Evolutionary conservation across 1,140 invertebrate species (phyloP).

Genomic region (Brachionus koreanus): DNA sequence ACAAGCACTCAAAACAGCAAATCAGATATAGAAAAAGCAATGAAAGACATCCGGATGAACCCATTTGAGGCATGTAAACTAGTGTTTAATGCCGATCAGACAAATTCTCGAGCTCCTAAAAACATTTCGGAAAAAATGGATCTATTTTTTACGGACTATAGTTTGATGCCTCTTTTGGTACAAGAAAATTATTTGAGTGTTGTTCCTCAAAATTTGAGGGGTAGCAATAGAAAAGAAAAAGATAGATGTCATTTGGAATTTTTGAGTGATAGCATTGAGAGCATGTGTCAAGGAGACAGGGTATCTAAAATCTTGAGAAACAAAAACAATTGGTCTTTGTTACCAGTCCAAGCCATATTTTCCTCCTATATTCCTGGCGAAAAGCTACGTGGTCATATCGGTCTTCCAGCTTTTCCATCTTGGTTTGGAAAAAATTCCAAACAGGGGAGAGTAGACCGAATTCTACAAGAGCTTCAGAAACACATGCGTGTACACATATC

Average conservation of each 20-base stretch:
- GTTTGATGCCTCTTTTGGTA: constrained; percentile 85
- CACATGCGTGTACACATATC: constrained; percentile 48
- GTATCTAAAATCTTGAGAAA: constrained; percentile 75
- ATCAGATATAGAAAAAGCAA: constrained; percentile 59
- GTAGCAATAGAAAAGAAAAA: constrained; percentile 14
- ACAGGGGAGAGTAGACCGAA: constrained; percentile 64
- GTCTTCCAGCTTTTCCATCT: constrained; percentile 79
- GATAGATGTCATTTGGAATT: constrained; percentile 63
- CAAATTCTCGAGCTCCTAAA: constrained; percentile 60
- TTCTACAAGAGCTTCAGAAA: constrained; percentile 67
- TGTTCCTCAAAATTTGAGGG: constrained; percentile 60
- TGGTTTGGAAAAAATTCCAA: constrained; percentile 94
- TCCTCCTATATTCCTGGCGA: constrained; percentile 83
- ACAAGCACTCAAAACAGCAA: constrained; percentile 60
- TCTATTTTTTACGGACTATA: constrained; percentile 96
- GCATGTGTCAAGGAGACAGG: constrained; percentile 77
- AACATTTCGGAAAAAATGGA: constrained; percentile 60
- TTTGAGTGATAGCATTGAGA: constrained; percentile 74
- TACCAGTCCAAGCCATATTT: constrained; percentile 80
- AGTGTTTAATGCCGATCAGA: constrained; percentile 74
- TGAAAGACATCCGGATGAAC: constrained; percentile 80
- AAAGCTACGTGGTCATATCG: constrained; percentile 73
- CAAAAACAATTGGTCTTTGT: constrained; percentile 75
- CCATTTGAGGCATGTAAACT: constrained; percentile 88
- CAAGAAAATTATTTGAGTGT: constrained; percentile 91